phyloP scores from a whole-genome alignment of 1,140 invertebrate genomes.

The Drosophila tristis region DNA sequence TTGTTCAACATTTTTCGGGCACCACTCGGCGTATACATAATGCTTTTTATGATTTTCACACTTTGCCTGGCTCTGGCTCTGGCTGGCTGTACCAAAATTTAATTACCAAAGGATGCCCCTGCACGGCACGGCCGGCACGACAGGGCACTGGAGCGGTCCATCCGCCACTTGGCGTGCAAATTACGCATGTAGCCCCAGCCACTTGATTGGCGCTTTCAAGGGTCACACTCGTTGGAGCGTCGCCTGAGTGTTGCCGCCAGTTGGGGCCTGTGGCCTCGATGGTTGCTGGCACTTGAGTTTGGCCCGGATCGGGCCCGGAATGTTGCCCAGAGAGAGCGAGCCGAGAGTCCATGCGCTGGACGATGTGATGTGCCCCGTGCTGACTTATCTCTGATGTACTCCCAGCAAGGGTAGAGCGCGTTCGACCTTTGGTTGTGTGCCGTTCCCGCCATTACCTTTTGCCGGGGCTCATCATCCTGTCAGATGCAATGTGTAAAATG shows the following conservation, averaged over 20 bases:
- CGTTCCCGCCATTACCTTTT: background rate
- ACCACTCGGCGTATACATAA: conserved; percentile 64
- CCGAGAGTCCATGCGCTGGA: too few relatives aligned
- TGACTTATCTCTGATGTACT: too few relatives aligned
- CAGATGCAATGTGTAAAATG: conserved; percentile 27
- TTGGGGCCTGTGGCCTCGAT: background rate
- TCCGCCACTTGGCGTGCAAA: conserved; percentile 71
- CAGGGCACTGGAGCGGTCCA: background rate
- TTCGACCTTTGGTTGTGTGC: background rate
- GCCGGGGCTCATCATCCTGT: conserved; percentile 33
- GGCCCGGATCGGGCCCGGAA: conserved; percentile 3
- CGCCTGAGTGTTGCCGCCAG: background rate
- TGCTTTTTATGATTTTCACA: conserved; percentile 80
- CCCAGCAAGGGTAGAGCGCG: background rate
- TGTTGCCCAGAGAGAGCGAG: background rate
- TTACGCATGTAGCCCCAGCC: conserved; percentile 76
- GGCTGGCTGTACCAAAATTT: conserved; percentile 55
- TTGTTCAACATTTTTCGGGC: conserved; percentile 74
- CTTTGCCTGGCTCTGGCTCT: conserved; percentile 39
- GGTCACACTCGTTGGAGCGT: conserved; percentile 57
- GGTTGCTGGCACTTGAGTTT: conserved; percentile 24
- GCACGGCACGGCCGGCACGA: background rate
- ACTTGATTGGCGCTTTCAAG: conserved; percentile 78
- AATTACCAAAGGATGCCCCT: conserved; percentile 59
- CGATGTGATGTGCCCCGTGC: too few relatives aligned